A percentile compares a stretch with the other conserved stretches of the same genome.
Evolutionary conservation across 2,113 vertebrate genomes (phyloP).

Genomic region (Sciurus niger): DNA sequence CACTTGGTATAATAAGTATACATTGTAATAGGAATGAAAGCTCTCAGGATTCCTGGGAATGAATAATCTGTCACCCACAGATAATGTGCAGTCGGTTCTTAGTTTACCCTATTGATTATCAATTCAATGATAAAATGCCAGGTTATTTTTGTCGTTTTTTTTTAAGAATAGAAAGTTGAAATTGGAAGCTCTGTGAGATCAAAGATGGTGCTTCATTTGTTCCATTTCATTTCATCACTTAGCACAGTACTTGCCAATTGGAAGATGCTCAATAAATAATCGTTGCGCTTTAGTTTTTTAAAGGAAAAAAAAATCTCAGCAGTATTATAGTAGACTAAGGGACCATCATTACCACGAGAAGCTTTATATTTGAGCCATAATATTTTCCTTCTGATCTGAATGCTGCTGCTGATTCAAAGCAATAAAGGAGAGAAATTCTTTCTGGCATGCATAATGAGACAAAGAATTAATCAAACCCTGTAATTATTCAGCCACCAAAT

Average conservation of each 20-base stretch:
- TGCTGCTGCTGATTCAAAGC: background rate
- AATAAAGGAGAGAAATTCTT: background rate
- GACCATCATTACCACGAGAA: background rate
- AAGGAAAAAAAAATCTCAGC: background rate
- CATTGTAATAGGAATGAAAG: background rate
- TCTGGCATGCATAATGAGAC: background rate
- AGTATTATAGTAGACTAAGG: background rate
- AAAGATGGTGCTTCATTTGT: background rate
- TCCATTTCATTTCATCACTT: background rate
- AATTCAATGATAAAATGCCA: background rate
- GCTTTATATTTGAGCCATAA: background rate
- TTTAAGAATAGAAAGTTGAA: background rate
- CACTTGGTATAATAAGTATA: background rate
- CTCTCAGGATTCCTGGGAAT: background rate
- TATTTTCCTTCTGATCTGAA: constrained; percentile 13
- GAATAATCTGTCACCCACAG: background rate
- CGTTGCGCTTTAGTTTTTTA: background rate
- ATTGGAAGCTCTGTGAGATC: background rate
- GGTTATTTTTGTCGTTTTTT: background rate
- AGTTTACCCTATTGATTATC: background rate
- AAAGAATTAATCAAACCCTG: background rate
- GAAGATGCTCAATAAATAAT: background rate
- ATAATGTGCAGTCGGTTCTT: background rate
- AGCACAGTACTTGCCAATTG: background rate
- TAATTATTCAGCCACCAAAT: background rate